Evolutionary conservation across 2,888 invertebrate genomes (phyloP).

Genomic region (Drosophila buzzatii): DNA sequence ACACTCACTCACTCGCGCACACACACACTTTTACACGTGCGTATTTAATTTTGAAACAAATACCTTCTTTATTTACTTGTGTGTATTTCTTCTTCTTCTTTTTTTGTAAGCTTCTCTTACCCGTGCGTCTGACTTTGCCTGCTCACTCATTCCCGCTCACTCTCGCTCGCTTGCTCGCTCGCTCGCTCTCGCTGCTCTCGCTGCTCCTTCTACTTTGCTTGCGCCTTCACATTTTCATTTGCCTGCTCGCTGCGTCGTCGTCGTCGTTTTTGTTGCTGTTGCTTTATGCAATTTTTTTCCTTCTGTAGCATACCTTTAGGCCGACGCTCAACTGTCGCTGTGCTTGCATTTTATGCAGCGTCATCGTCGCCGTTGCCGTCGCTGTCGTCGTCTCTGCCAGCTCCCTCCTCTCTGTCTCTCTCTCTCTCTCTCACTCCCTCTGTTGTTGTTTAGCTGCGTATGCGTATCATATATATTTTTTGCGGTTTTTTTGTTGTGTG

Average conservation of each 20-base stretch:
- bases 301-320: slow-evolving; percentile 75
- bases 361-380: slow-evolving; percentile 28
- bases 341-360: slow-evolving; percentile 59
- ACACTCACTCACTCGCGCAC: neutral
- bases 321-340: slow-evolving; percentile 59
- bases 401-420: neutral
- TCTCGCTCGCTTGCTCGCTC: neutral
- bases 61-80: slow-evolving; percentile 45
- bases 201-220: slow-evolving; percentile 6
- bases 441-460: slow-evolving; percentile 59
- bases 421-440: neutral
- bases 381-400: neutral
- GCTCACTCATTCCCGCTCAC: neutral
- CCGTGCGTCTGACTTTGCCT: slow-evolving; percentile 21
- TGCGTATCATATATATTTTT: slow-evolving; percentile 58
- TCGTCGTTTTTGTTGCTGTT: slow-evolving; percentile 20
- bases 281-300: slow-evolving; percentile 56
- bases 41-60: slow-evolving; percentile 80
- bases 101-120: slow-evolving; percentile 23
- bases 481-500: slow-evolving; percentile 4
- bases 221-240: slow-evolving; percentile 15
- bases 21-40: slow-evolving; percentile 23
- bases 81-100: slow-evolving; percentile 10
- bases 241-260: slow-evolving; percentile 15
- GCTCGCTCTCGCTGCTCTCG: neutral